Evolutionary conservation across 2,113 vertebrate genomes (phyloP).

Genomic region (Oplegnathus fasciatus): DNA sequence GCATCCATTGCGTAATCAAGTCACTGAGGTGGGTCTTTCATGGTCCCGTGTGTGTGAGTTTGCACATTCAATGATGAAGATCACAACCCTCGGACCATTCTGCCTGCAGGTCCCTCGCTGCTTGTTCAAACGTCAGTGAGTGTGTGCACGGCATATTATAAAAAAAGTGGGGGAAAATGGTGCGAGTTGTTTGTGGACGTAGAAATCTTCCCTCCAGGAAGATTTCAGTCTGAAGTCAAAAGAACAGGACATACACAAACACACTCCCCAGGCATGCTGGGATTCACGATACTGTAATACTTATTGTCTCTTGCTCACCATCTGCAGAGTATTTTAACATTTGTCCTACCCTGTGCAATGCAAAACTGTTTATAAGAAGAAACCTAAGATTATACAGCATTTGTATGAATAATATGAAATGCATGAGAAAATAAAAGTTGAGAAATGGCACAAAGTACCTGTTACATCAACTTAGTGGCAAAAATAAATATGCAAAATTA

Average conservation of each 20-base stretch:
- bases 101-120: constrained; percentile 25
- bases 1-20: constrained; percentile 35
- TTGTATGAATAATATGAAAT: background rate
- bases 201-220: constrained; percentile 9
- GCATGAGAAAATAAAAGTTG: background rate
- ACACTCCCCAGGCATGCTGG: background rate
- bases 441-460: background rate
- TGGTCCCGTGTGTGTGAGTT: constrained; percentile 20
- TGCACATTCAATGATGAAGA: constrained; percentile 41
- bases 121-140: constrained; percentile 29
- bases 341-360: background rate
- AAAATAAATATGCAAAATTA: background rate
- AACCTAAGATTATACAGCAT: background rate
- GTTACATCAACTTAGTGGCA: background rate
- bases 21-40: constrained; percentile 27
- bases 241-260: background rate
- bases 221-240: constrained; percentile 32
- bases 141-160: constrained; percentile 23
- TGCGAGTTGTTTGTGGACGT: constrained; percentile 2
- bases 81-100: constrained; percentile 27
- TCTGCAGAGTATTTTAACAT: background rate
- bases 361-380: background rate
- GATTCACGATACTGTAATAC: background rate
- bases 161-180: background rate
- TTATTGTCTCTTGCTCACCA: background rate